A percentile compares a stretch with the other conserved stretches of the same genome.
phyloP scores from a whole-genome alignment of 2,888 invertebrate genomes.

The Rhorus exstirpatorius region DNA sequence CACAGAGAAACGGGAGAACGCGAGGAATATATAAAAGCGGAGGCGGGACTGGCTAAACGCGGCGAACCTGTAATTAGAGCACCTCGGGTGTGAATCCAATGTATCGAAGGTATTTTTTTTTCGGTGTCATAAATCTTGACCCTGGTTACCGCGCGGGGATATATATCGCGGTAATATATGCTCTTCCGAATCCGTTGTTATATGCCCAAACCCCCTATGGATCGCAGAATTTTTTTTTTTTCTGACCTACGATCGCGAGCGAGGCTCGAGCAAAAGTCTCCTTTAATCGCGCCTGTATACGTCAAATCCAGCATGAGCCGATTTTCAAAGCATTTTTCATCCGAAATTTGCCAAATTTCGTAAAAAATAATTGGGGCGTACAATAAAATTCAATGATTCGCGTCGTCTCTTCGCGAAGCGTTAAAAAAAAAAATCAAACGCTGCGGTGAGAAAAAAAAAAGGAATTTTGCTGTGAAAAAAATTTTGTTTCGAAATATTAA shows the following conservation, averaged over 20 bases:
- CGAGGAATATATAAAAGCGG: slow-evolving; percentile 20
- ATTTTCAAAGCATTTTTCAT: background rate
- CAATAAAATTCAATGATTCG: too few species aligned
- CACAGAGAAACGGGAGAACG: slow-evolving; percentile 38
- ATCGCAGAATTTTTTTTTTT: background rate
- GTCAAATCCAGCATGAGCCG: too few species aligned
- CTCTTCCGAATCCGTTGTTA: background rate
- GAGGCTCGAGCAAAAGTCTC: too few species aligned
- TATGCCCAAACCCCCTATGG: background rate
- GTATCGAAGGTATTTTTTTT: slow-evolving; percentile 70
- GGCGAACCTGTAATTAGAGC: slow-evolving; percentile 83
- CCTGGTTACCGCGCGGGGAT: slow-evolving; percentile 39
- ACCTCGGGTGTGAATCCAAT: slow-evolving; percentile 83
- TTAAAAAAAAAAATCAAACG: background rate
- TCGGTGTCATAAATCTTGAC: slow-evolving; percentile 67
- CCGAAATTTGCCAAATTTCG: background rate
- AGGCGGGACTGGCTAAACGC: slow-evolving; percentile 51
- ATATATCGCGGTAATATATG: background rate
- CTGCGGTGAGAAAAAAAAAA: background rate
- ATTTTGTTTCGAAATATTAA: background rate
- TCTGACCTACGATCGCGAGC: too few species aligned
- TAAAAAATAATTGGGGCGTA: too few species aligned
- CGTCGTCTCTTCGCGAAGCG: too few species aligned
- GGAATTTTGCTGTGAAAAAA: background rate
- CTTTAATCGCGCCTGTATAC: too few species aligned